Evolutionary conservation across 1,140 invertebrate genomes (phyloP), one percentile per base, ranked within the genome.

Genomic region (Watersipora subatra): DNA sequence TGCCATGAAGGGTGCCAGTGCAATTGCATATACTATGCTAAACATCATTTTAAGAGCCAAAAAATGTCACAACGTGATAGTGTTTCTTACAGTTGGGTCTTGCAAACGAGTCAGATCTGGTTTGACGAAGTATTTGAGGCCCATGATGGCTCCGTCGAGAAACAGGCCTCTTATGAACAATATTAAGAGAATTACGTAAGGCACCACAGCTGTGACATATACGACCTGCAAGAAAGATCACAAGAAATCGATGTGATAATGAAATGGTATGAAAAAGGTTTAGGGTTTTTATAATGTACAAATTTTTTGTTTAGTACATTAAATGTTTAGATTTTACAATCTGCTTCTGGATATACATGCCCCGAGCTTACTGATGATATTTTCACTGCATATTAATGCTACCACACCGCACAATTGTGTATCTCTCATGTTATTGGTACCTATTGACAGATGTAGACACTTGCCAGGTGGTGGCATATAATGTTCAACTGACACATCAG

Each of bases 131-230:
- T 93, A 97, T 57, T 86, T 83, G 68, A 97, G 93, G 3, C 75
- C 76, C 30, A 72, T 70, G 1, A 58, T 55, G 25, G 94, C 90
- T 0, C 94, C 94, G 0, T 92, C 91, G 25, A 98, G 79, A 0
- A 92, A 91, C 0, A 93, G 85, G 0, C 93, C 94, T 59, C 92
- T 83, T 0, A 89, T 85, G 15, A 98, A 79, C n/a, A 98, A 83
- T 59, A 96, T 91, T 65, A 92, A 85, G 3, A 98, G 84, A 20
- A 98, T 87, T 1, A 90, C 85, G 72, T 97, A 97, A 0, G 94
- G 94, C 24, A 92, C 88, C 26, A 94, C 78, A 0, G 94, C 93
- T 1, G 94, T 97, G 56, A 97, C 87, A 88, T 93, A 97, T n/a
- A 97, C 94, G 1, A 92, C 92, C 90, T 92, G 70, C 71, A 65